Evolutionary conservation across 2,888 invertebrate genomes (phyloP), one percentile per base, ranked within the genome.

Genomic region (Fissipunctia ypsillon): DNA sequence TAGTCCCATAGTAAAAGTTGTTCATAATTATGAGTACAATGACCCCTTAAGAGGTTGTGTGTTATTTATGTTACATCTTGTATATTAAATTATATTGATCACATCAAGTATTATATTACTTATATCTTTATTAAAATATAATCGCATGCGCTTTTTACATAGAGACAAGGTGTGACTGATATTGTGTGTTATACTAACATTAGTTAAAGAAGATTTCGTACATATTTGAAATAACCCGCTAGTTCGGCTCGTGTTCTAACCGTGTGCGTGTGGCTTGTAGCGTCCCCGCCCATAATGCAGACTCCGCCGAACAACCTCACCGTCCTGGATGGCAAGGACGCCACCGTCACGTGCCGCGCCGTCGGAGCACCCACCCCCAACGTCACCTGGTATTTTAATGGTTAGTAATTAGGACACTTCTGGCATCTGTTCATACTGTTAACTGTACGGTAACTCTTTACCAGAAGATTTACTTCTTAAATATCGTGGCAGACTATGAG

Each of bases 311-410:
- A 97, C 91, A 99, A 99, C 96, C 95, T 98, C 81, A 99, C 99
- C 19, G 98, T 99, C 80, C 96, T 99, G 87, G 99, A 99, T 93
- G 99, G 99, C 69, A 98, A 98, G 95, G 99, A 99, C 95, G 99
- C 98, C 70, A 98, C 98, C 70, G 97, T 99, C 87, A 97, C 97
- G 76, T 99, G 99, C 94, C 97, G 98, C 86, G 99, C 99, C 43
- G 97, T 98, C 70, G 99, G 99, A 66, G 99, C 99, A 28, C 99
- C 99, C 35, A 97, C 97, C 85, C 99, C 99, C 16, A 98, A 98
- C 91, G 97, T 98, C 76, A 98, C 98, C 60, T 99, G 99, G 99
- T 97, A 97, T 90, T 98, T 98, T 91, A 98, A 98, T 95, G 98
- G 99, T 99, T 97, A 97, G 97, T 91, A 85, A 82, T 57, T 70